These are phyloP conservation scores for Norana najaformis DNA, from an alignment of 2,888 invertebrate species.

Conservation along the genomic window DNA sequence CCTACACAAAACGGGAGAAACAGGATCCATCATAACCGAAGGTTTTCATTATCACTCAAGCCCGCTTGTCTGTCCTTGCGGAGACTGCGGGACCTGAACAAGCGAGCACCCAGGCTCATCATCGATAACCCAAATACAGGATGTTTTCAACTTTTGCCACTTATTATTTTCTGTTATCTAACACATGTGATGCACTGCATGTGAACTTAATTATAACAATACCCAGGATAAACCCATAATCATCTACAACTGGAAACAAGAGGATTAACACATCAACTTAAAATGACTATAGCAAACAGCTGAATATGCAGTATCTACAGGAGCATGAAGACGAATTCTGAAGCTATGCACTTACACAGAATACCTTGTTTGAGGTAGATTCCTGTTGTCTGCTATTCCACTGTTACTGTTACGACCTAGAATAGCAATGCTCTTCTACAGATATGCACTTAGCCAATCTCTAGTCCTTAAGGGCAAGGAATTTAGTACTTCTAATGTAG, in stretches of 20 bases:
- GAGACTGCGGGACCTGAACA: not conserved
- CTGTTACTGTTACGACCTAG: not conserved
- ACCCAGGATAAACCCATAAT: not conserved
- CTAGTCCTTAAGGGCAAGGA: not conserved
- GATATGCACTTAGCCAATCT: constrained; percentile 13
- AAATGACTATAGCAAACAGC: not conserved
- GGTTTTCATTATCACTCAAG: not conserved
- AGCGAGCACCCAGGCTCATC: not conserved
- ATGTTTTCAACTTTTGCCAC: not conserved
- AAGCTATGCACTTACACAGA: not conserved
- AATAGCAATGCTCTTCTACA: not conserved
- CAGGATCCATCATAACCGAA: constrained; percentile 5
- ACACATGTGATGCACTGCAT: not conserved
- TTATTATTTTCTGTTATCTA: not conserved
- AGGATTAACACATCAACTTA: not conserved
- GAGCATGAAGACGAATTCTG: not conserved
- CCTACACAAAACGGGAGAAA: constrained; percentile 5
- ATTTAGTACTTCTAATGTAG: not conserved
- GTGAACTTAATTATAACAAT: not conserved
- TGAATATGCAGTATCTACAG: not conserved
- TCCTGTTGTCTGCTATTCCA: not conserved
- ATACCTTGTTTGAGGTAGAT: not conserved
- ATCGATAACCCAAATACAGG: not conserved
- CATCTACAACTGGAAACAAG: not conserved
- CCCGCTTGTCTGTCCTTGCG: not conserved